Base-by-base conservation (phyloP, 2,113 vertebrate species). In the Scomber scombrus region DNA sequence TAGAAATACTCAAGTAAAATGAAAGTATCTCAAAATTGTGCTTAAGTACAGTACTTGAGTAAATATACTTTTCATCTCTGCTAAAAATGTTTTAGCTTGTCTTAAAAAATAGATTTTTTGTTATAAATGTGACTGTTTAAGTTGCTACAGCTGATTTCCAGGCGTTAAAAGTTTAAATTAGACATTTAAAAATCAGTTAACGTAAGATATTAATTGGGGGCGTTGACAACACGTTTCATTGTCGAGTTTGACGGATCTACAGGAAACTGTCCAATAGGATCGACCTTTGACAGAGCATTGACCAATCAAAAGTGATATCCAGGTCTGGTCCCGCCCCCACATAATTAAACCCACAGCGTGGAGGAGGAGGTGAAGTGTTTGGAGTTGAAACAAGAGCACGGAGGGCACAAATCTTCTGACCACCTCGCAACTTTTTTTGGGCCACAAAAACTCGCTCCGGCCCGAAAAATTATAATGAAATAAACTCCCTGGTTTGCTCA, bases 321-420 rank as follows among this genome's bases (percentile, higher is more conserved):
- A 0, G 3, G 2, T 1, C 2, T 21, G 11, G 61, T 23, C 26
- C 87, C 86, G 26, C 69, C 86, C 14, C 13, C 16, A 49, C 18
- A 74, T 91, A 88, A 91, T 93, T 92, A 93, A 91, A 93, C 52
- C 91, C 85, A 87, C 90, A 91, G 89, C 92, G 91, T 93, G 80
- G 72, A 66, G 69, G 72, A 70, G 90, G 57, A 75, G 78, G 55
- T 75, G 43, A 85, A 71, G 81, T 89, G 85, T 84, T 89, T 81
- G 47, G 84, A 86, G 82, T 66, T 80, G 18, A 26, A 66, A 54
- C 19, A 31, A 63, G 72, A 64, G 47, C 58, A 1, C 56, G 13
- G 71, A 78, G 78, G 19, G 34, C 21, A 3, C 0, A 26, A 14
- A 0, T 6, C 13, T 34, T 34, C 55, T 58, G 78, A 21, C 18